A percentile compares a stretch with the other conserved stretches of the same genome.
Conservation (phyloP, 2,797 vertebrate species). For the Onychomys leucogaster region DNA sequence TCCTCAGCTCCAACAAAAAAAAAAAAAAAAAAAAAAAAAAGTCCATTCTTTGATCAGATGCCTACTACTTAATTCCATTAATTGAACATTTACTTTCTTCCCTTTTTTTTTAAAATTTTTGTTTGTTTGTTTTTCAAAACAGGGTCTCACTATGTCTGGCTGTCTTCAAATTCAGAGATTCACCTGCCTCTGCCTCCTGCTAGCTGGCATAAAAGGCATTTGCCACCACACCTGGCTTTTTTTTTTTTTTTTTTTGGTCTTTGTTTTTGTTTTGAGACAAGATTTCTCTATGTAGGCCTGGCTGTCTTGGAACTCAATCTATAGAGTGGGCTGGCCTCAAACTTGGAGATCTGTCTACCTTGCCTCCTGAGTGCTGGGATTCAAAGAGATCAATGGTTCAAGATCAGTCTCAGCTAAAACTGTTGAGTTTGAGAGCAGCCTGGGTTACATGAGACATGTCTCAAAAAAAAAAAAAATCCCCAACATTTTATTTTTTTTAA, state of each 20-base stretch:
- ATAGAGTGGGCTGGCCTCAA: background rate
- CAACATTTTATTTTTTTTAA: background rate
- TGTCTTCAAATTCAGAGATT: background rate
- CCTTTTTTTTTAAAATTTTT: no score
- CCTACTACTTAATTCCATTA: conserved; percentile 54
- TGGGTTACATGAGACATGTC: background rate
- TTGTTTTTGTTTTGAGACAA: background rate
- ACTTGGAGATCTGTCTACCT: background rate
- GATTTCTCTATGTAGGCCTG: background rate
- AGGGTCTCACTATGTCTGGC: background rate
- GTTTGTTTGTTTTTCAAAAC: no score
- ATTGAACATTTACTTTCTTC: background rate
- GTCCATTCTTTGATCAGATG: conserved; percentile 56
- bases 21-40: no score
- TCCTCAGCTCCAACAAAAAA: no score
- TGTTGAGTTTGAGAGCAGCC: background rate
- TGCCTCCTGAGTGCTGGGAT: background rate
- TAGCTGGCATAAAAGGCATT: background rate
- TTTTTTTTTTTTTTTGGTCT: background rate
- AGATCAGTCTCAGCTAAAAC: background rate
- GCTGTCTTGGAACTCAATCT: background rate
- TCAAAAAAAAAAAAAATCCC: background rate
- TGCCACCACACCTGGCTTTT: background rate
- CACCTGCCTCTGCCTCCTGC: background rate
- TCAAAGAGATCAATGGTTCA: background rate